phyloP scores from a whole-genome alignment of 2,113 vertebrate species.

The Ciconia maguari region DNA sequence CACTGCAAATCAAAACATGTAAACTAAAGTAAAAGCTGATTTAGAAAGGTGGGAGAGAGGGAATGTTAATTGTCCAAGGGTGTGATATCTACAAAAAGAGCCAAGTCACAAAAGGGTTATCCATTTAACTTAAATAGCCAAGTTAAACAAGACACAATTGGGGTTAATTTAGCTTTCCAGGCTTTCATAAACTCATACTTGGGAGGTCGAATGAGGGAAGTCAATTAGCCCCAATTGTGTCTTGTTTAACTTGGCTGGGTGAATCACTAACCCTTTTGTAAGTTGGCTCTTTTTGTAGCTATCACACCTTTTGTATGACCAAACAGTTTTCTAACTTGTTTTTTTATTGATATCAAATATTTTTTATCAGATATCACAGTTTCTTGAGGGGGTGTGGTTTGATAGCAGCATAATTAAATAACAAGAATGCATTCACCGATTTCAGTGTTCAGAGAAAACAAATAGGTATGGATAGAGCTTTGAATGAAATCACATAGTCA shows the following conservation, averaged over 20 bases:
- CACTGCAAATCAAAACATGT: neutral
- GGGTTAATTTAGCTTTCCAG: constrained; percentile 58
- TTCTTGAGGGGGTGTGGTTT: neutral
- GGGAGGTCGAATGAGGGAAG: constrained; percentile 59
- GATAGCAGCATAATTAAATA: constrained; percentile 39
- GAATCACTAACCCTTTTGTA: constrained; percentile 31
- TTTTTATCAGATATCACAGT: constrained; percentile 8
- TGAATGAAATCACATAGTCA: constrained; percentile 29
- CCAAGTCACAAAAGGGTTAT: constrained; percentile 36
- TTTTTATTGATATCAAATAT: neutral
- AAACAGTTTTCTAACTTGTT: neutral
- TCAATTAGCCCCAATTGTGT: constrained; percentile 50
- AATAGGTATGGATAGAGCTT: neutral
- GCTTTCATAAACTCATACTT: constrained; percentile 34
- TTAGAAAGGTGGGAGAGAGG: neutral
- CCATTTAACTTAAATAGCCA: constrained; percentile 44
- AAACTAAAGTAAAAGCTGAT: neutral
- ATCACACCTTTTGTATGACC: constrained; percentile 57
- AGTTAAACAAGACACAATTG: constrained; percentile 50
- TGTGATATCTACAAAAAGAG: constrained; percentile 20
- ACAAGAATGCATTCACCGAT: constrained; percentile 8
- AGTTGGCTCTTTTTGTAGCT: constrained; percentile 23
- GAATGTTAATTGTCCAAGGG: constrained; percentile 11
- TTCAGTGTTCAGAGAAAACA: neutral
- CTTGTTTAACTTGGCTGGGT: constrained; percentile 55